Evolutionary conservation across 2,888 invertebrate genomes (phyloP), one percentile per base, ranked within the genome.

Genomic region (Autographa gamma): DNA sequence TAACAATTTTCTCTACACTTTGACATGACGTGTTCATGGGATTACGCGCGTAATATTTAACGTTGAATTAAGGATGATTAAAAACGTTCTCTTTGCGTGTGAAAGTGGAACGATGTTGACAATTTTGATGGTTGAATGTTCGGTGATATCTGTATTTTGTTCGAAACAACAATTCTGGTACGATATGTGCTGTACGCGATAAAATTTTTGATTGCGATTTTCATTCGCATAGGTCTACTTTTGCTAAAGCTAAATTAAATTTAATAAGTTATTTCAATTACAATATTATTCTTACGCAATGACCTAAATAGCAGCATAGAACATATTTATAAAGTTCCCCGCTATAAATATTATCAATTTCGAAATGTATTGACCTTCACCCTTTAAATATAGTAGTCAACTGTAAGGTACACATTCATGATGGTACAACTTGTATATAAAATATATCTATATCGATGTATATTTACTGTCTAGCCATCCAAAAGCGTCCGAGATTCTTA

Each of bases 1-100:
- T 80, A 81, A 84, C 81, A 85, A 86, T 85, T 88, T 86, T 84
- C 85, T 83, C 80, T 78, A 80, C 75, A 73, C 78, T 83, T 82
- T 85, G 85, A 86, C 81, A 83, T 78, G 65, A 74, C 65, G 56
- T 74, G 80, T 83, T 79, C 79, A 77, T 80, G 77, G 79, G 72
- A 77, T 79, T 84, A 81, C 77, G 72, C 34, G 69, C 70, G 69
- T 79, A 25, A 61, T 43, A 25, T 41, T 41, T 19, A 61, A 41
- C 61, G 43, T 65, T 59, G 58, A 65, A 43, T 31, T 60, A 66
- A 60, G 32, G 31, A 56, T 65, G 58, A 59, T 65, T 65, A 48
- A 60, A 32, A 48, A 60, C n/a, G n/a, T 11, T 60, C 56, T n/a
- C n/a, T 25, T n/a, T 48, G 58, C 31, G 32, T 32, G 25, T 31